Evolutionary conservation across 1,140 invertebrate genomes (phyloP).

Genomic region (Diabrotica undecimpunctata): DNA sequence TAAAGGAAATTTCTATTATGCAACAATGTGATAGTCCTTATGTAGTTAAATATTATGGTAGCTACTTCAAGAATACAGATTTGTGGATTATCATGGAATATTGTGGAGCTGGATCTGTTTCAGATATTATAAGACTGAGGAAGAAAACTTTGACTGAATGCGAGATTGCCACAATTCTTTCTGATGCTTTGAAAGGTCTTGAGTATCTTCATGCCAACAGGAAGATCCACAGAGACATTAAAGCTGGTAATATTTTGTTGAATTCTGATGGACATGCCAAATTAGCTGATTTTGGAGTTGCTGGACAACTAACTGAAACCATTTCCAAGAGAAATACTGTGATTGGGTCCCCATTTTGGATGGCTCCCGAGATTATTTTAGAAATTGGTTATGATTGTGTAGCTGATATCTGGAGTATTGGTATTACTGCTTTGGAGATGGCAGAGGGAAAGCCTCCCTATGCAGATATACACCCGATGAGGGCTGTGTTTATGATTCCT

Average conservation of each 20-base stretch:
- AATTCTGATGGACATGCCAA: conserved; percentile 99
- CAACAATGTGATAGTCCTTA: conserved; percentile 99
- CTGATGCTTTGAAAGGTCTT: conserved; percentile 92
- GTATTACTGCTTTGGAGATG: conserved; percentile 98
- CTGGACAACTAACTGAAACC: conserved; percentile 98
- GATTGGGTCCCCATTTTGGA: conserved; percentile 99
- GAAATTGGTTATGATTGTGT: conserved; percentile 99
- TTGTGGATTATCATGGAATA: conserved; percentile 99
- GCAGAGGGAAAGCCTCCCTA: conserved; percentile 98
- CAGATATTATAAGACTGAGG: conserved; percentile 95
- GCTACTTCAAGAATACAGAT: conserved; percentile 99
- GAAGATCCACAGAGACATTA: conserved; percentile 96
- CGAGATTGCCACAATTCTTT: conserved; percentile 94
- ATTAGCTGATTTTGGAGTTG: conserved; percentile 99
- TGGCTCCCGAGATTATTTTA: conserved; percentile 97
- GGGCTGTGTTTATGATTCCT: conserved; percentile 99
- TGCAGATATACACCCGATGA: conserved; percentile 98
- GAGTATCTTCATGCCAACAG: conserved; percentile 93
- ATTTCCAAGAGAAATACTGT: conserved; percentile 99
- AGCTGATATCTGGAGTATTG: conserved; percentile 97
- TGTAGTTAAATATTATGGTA: conserved; percentile 99
- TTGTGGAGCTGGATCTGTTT: conserved; percentile 97
- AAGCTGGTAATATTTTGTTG: conserved; percentile 96
- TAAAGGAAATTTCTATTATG: conserved; percentile 99
- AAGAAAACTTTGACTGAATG: conserved; percentile 95